Percentiles rank a stretch among this genome's conserved stretches.
Conservation (phyloP, 1,140 invertebrate species). For the Orius insidiosus region DNA sequence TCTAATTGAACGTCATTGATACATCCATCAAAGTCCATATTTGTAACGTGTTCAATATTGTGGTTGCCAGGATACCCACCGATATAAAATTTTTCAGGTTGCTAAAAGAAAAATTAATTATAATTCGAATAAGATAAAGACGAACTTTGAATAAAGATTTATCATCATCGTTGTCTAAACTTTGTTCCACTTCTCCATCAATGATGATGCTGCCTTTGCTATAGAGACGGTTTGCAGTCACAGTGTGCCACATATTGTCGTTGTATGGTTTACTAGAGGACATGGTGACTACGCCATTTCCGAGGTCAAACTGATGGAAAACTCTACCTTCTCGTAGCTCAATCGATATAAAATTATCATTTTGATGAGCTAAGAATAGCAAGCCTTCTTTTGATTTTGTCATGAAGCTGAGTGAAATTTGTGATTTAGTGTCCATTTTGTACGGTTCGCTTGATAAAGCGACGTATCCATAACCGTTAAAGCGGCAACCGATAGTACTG, state of each 20-base stretch:
- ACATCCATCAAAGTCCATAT: conserved; percentile 80
- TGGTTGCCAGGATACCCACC: conserved; percentile 68
- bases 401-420: conserved; percentile 62
- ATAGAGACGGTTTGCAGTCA: conserved; percentile 49
- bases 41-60: conserved; percentile 42
- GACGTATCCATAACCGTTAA: conserved; percentile 73
- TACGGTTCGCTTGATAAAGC: conserved; percentile 40
- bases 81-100: conserved; percentile 58
- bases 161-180: background rate
- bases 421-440: conserved; percentile 33
- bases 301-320: conserved; percentile 52
- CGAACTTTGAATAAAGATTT: background rate
- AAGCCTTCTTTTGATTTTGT: conserved; percentile 73
- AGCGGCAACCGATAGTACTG: conserved; percentile 53
- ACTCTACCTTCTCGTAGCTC: conserved; percentile 64
- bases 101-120: conserved; percentile 19
- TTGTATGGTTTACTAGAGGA: conserved; percentile 41
- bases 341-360: conserved; percentile 60
- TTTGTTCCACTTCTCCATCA: conserved; percentile 30
- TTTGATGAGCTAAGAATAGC: conserved; percentile 65
- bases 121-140: conserved; percentile 14
- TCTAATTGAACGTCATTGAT: conserved; percentile 67
- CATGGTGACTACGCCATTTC: conserved; percentile 36
- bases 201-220: conserved; percentile 49
- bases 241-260: conserved; percentile 65